Evolutionary conservation across 2,113 vertebrate species (phyloP).

Genomic region (Zosterops japonicus): DNA sequence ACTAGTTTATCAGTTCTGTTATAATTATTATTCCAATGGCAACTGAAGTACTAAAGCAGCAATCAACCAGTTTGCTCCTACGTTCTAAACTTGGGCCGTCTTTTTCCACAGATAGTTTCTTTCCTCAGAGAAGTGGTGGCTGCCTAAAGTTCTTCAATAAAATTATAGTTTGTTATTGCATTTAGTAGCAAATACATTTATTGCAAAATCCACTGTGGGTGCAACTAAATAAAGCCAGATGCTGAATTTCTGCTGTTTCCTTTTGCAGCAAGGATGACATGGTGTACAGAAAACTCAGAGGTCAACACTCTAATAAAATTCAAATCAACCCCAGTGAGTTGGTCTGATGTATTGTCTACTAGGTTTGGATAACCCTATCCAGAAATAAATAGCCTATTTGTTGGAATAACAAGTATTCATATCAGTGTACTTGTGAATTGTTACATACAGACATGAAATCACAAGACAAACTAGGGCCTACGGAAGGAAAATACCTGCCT

Average conservation of each 20-base stretch:
- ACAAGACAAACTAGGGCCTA: background rate
- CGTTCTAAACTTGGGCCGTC: background rate
- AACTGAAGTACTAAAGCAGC: background rate
- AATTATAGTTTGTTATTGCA: background rate
- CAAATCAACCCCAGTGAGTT: background rate
- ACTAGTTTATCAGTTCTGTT: background rate
- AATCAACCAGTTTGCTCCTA: background rate
- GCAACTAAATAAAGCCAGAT: background rate
- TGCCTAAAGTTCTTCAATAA: background rate
- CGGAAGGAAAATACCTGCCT: background rate
- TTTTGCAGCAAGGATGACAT: background rate
- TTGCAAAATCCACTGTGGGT: background rate
- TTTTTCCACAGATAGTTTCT: background rate
- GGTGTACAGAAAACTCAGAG: background rate
- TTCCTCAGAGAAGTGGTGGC: background rate
- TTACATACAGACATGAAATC: background rate
- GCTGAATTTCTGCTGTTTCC: background rate
- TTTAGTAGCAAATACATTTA: background rate
- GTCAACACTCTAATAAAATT: background rate
- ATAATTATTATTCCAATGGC: background rate
- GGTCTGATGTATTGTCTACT: background rate
- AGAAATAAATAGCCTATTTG: background rate
- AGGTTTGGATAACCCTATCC: background rate
- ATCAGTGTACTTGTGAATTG: background rate
- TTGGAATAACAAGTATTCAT: background rate